Conservation (phyloP, 2,888 invertebrate genomes). For the Acronicta aceris region DNA sequence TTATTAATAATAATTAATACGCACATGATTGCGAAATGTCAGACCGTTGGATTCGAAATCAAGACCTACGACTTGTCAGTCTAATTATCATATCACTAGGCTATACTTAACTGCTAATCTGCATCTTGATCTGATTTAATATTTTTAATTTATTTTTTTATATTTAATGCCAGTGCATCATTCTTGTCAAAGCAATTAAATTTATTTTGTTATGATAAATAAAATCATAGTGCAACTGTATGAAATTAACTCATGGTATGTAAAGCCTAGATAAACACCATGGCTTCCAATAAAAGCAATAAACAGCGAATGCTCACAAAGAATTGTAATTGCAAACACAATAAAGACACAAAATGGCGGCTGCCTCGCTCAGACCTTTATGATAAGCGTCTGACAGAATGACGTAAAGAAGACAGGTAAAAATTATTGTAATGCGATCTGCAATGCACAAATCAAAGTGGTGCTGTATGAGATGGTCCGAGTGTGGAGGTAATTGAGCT, state of each 20-base stretch:
- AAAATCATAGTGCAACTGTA: not conserved
- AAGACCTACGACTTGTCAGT: too few relatives aligned
- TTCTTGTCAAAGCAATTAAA: too few relatives aligned
- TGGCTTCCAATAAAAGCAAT: conserved; percentile 25
- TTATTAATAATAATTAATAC: too few relatives aligned
- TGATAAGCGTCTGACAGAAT: conserved; percentile 65
- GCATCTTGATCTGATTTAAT: too few relatives aligned
- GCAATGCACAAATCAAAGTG: conserved; percentile 67
- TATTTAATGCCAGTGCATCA: too few relatives aligned
- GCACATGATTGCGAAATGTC: too few relatives aligned
- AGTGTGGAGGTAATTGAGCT: conserved; percentile 79
- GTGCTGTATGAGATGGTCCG: conserved; percentile 47
- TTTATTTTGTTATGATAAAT: not conserved
- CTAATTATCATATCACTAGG: too few relatives aligned
- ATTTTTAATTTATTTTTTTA: too few relatives aligned
- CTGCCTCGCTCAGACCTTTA: conserved; percentile 57
- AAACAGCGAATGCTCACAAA: conserved; percentile 50
- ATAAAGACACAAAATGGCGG: conserved; percentile 61
- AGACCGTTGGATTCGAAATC: too few relatives aligned
- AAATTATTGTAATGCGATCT: conserved; percentile 68
- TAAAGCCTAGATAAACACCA: conserved; percentile 43
- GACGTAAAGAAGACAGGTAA: conserved; percentile 65
- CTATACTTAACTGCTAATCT: too few relatives aligned
- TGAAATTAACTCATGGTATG: conserved; percentile 15
- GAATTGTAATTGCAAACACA: conserved; percentile 68